These are phyloP conservation scores for Theonella swinhoei DNA, from an alignment of 37 sponge, comb jelly and placozoan genomes.

Conservation along the genomic window DNA sequence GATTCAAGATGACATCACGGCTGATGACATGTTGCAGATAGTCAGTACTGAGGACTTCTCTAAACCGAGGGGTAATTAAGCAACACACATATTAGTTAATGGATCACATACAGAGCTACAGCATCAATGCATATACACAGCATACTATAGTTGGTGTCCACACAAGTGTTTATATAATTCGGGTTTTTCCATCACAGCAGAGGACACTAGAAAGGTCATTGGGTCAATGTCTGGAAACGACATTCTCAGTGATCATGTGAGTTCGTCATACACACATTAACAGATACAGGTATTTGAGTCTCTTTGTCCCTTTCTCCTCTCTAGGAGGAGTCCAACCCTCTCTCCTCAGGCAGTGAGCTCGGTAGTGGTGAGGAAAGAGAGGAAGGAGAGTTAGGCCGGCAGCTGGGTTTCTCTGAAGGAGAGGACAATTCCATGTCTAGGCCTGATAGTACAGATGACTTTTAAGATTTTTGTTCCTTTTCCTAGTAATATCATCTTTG, in stretches of 20 bases:
- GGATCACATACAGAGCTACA: neutral
- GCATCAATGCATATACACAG: neutral
- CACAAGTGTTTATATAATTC: neutral
- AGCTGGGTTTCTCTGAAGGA: neutral
- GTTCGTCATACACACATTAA: constrained; percentile 1
- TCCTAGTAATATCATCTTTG: neutral
- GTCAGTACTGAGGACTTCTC: constrained; percentile 8
- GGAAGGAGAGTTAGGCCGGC: constrained; percentile 56
- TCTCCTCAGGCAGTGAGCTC: constrained; percentile 45
- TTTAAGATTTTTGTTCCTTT: neutral
- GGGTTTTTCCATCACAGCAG: neutral
- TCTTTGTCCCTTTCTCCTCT: neutral
- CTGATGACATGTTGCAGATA: constrained; percentile 31
- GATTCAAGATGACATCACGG: constrained; percentile 66
- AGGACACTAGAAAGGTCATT: constrained; percentile 27
- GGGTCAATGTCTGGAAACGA: constrained; percentile 69
- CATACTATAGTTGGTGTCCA: neutral
- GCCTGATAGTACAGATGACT: constrained; percentile 41
- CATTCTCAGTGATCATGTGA: constrained; percentile 41
- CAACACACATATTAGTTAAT: neutral
- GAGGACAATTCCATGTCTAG: constrained; percentile 15
- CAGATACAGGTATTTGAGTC: no score
- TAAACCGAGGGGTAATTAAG: neutral
- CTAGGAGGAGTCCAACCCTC: constrained; percentile 44
- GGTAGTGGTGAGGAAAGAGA: constrained; percentile 32